Percentiles rank a stretch among this genome's conserved stretches.
Evolutionary conservation across 2,797 vertebrate genomes (phyloP).

Genomic region (Neosilurus mollespiculum): DNA sequence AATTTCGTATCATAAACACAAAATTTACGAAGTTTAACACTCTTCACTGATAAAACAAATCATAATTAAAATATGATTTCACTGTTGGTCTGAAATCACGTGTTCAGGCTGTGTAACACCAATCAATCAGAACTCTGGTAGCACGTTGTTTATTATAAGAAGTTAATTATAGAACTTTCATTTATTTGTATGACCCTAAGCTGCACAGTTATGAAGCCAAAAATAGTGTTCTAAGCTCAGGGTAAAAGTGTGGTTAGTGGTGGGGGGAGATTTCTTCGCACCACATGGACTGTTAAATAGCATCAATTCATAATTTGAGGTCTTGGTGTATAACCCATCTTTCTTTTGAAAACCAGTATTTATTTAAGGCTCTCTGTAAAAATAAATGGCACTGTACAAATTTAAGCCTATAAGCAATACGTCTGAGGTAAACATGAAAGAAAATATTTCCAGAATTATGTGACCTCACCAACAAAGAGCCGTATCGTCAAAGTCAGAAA

Average conservation of each 20-base stretch:
- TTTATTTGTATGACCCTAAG: not conserved
- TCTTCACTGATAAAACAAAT: not conserved
- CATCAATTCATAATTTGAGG: not conserved
- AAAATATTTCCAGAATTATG: not conserved
- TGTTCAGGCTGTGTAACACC: too few relatives aligned
- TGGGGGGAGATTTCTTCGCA: not conserved
- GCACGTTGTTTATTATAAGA: too few relatives aligned
- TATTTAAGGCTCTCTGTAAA: not conserved
- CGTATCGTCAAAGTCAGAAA: not conserved
- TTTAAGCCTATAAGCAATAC: too few relatives aligned
- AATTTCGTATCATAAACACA: too few relatives aligned
- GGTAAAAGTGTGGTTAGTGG: not conserved
- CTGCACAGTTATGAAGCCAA: not conserved
- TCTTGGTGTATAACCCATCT: not conserved
- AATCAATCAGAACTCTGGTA: not conserved
- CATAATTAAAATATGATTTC: not conserved
- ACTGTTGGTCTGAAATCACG: not conserved
- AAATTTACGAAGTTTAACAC: not conserved
- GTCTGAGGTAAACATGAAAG: too few relatives aligned
- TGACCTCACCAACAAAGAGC: not conserved
- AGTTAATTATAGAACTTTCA: not conserved
- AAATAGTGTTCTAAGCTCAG: not conserved
- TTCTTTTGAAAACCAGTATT: not conserved
- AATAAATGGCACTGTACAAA: too few relatives aligned
- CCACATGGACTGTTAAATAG: not conserved